phyloP scores from a whole-genome alignment of 2,113 vertebrate genomes.

The Crotalus tigris region DNA sequence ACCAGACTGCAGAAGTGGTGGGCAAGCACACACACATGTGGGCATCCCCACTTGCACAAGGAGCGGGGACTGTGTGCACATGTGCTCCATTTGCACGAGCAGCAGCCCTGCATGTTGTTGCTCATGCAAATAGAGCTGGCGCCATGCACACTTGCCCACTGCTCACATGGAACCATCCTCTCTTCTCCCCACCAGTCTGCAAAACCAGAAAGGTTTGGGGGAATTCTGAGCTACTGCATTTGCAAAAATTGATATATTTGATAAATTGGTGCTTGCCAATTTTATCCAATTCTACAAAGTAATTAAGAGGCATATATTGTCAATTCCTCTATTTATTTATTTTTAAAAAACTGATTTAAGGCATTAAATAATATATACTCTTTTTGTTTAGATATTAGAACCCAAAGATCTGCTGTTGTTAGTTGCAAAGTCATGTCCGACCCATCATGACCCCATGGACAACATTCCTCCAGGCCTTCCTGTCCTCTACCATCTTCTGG shows the following conservation, averaged over 20 bases:
- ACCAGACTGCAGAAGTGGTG: neutral
- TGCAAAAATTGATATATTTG: neutral
- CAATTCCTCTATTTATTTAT: neutral
- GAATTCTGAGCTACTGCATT: neutral
- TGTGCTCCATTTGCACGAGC: no score
- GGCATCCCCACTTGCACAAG: no score
- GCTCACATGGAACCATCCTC: neutral
- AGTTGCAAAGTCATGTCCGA: no score
- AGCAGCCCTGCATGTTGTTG: no score
- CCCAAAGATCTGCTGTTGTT: neutral
- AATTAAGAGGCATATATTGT: neutral
- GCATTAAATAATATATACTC: neutral
- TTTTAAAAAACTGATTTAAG: neutral
- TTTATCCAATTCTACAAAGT: neutral
- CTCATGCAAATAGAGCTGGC: neutral
- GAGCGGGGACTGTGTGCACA: no score
- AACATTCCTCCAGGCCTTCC: no score
- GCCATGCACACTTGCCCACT: neutral
- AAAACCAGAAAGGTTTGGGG: neutral
- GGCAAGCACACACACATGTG: no score
- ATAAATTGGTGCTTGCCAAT: neutral
- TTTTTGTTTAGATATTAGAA: neutral
- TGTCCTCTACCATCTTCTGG: no score
- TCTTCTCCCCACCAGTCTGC: neutral
- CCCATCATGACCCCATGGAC: no score